These are phyloP conservation scores for Ammodramus savannarum DNA, from an alignment of 2,113 vertebrate genomes.

Conservation along the genomic window DNA sequence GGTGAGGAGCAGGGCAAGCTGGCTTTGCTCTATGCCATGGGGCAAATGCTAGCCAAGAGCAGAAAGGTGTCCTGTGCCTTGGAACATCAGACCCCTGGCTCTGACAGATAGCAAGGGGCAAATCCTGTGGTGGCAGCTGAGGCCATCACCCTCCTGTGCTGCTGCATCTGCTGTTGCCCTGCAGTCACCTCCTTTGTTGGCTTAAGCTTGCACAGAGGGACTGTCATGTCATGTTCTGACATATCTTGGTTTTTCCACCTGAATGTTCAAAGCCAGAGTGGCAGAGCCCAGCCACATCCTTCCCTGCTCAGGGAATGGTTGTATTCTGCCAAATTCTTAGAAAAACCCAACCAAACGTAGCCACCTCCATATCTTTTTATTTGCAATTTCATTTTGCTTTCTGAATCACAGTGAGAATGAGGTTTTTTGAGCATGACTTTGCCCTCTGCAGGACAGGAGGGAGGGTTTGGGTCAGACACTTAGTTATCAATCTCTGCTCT, in stretches of 20 bases:
- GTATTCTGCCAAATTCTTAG: neutral
- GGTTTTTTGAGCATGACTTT: neutral
- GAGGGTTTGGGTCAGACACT: neutral
- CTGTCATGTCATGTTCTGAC: fast-evolving
- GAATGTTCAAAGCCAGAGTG: neutral
- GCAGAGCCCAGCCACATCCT: neutral
- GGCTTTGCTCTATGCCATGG: neutral
- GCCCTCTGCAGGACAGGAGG: neutral
- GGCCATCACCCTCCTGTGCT: neutral
- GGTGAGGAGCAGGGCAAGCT: neutral
- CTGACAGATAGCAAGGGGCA: fast-evolving
- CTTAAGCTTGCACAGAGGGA: neutral
- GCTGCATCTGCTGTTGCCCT: neutral
- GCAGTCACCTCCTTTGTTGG: neutral
- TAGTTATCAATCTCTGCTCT: neutral
- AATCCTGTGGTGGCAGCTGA: neutral
- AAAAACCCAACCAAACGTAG: neutral
- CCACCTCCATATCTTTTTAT: neutral
- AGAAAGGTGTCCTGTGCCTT: neutral
- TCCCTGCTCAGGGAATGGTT: neutral
- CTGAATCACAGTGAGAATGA: neutral
- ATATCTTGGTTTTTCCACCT: neutral
- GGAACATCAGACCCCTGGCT: neutral
- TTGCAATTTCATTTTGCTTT: neutral
- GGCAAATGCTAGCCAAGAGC: neutral